phyloP scores from a whole-genome alignment of 2,113 vertebrate species.

The Rhodinocichla rosea region DNA sequence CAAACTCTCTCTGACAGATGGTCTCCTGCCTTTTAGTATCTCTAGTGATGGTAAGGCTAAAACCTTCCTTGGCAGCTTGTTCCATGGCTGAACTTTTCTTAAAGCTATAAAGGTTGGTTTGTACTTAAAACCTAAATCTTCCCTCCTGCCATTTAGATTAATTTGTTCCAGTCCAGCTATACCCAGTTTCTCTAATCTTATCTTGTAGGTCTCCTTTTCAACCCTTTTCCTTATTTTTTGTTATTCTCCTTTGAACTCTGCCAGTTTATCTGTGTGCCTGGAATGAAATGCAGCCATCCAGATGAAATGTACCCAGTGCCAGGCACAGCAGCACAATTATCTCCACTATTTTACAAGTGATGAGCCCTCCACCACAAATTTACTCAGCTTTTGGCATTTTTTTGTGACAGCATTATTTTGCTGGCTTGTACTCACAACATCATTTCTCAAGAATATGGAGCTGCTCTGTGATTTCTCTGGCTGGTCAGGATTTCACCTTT shows the following conservation, averaged over 20 bases:
- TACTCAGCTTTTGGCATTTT: not conserved
- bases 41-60: constrained; percentile 23
- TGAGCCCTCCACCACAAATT: not conserved
- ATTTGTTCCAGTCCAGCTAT: constrained; percentile 25
- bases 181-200: not conserved
- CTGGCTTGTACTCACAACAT: not conserved
- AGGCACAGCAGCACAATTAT: not conserved
- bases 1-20: constrained; percentile 47
- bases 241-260: constrained; percentile 5
- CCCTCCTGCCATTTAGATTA: not conserved
- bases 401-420: not conserved
- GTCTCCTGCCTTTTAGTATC: constrained; percentile 41
- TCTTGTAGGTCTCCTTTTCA: not conserved
- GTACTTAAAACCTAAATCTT: constrained; percentile 13
- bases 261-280: not conserved
- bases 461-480: not conserved
- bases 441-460: not conserved
- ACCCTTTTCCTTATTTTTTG: not conserved
- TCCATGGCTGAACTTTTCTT: constrained; percentile 33
- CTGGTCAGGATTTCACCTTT: not conserved
- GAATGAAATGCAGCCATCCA: not conserved
- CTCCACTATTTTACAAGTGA: not conserved
- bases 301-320: not conserved
- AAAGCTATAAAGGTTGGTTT: constrained; percentile 27
- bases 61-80: constrained; percentile 42